Evolutionary conservation across 2,113 vertebrate species (phyloP), one percentile per base, ranked within the genome.

Genomic region (Cyanocitta stelleri): DNA sequence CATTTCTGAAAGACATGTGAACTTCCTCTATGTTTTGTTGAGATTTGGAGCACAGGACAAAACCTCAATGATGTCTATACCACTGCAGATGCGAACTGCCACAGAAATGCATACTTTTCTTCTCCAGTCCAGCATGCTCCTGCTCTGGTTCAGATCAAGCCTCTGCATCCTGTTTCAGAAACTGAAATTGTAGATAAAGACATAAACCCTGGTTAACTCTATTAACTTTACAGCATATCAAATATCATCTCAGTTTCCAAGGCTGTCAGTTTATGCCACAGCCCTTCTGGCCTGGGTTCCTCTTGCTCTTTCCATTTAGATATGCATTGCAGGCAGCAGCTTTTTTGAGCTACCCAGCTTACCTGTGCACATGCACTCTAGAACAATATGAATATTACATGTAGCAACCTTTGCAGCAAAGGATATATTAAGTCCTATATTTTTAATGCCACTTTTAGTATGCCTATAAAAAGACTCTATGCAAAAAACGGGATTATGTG

Each of bases 371-470:
- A 49, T 6, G 16, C 58, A 64, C 52, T 80, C 39, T 23, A 79
- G 71, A 77, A 85, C 68, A 77, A 63, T 75, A 96, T 84, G 82
- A 94, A 91, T 91, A 92, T 90, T 93, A 75, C 85, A 94, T 81
- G 72, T 12, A 83, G 87, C 85, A 89, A 59, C 63, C 58, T 62
- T 87, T 88, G 51, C 90, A 88, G 87, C 68, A 88, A 90, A 92
- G 43, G 64, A 89, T 93, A 86, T 68, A 90, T 90, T 89, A 91
- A 95, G 68, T 72, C 12, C 79, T 90, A 63, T 90, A 91, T 95
- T 96, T 95, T 95, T 88, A 93, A 96, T 81, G 72, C 76, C 72
- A 87, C 85, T 92, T 96, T 94, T 88, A 95, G 68, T 78, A 61
- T 48, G 39, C 48, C 92, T 95, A 90, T 93, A 89, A 96, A 95